These are phyloP conservation scores for Nomada fabriciana DNA, from an alignment of 2,888 invertebrate species.

Conservation along the genomic window DNA sequence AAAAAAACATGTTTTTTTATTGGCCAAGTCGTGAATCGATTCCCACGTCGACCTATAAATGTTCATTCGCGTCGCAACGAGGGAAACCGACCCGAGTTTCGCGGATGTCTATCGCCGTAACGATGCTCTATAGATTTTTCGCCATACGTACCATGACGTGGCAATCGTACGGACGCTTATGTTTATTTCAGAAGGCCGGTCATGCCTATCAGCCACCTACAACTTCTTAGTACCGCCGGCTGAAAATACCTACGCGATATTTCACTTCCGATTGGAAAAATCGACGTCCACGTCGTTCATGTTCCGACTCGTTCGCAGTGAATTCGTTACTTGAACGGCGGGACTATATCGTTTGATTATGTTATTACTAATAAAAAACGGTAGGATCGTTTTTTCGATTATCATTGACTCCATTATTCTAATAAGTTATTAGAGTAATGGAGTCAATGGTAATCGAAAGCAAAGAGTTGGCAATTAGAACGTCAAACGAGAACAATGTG, in stretches of 20 bases:
- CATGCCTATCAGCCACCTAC: constrained; percentile 71
- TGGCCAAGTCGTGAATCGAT: constrained; percentile 60
- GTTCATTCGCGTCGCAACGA: constrained; percentile 65
- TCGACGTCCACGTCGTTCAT: too few relatives aligned
- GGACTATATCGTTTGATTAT: too few relatives aligned
- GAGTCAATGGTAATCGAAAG: too few relatives aligned
- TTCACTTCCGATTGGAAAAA: constrained; percentile 8
- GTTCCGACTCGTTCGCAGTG: too few relatives aligned
- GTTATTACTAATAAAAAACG: too few relatives aligned
- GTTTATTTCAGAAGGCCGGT: constrained; percentile 79
- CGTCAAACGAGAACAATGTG: too few relatives aligned
- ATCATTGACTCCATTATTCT: too few relatives aligned
- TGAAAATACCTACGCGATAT: constrained; percentile 30
- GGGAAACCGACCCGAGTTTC: constrained; percentile 49
- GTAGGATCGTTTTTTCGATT: too few relatives aligned
- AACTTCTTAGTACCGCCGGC: constrained; percentile 35
- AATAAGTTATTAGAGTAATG: too few relatives aligned
- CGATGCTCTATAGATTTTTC: constrained; percentile 81
- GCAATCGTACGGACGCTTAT: constrained; percentile 79
- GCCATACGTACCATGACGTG: constrained; percentile 80
- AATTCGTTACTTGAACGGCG: too few relatives aligned
- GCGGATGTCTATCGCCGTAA: constrained; percentile 76
- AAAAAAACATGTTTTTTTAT: constrained; percentile 30
- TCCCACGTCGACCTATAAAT: constrained; percentile 67
- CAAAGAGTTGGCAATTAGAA: too few relatives aligned